phyloP scores from a whole-genome alignment of 35 echinoderm and acorn worm genomes.

The Chiridota heheva region DNA sequence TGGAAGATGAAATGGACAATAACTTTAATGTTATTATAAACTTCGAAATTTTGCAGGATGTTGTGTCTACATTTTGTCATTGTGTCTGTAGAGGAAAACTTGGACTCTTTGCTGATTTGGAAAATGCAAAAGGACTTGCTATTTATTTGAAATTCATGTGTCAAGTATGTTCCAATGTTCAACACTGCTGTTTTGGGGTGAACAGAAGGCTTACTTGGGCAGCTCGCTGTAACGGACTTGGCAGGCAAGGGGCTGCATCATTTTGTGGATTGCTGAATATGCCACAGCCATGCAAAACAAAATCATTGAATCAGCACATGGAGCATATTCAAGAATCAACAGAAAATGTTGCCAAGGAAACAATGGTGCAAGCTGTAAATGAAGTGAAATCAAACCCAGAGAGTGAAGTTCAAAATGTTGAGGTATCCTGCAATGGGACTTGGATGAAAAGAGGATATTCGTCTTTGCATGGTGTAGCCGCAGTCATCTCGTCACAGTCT shows the following conservation, averaged over 20 bases:
- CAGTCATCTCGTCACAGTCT: slow-evolving; percentile 4
- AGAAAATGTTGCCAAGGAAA: slow-evolving; percentile 6
- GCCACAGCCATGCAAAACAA: background rate
- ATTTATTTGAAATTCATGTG: too few species aligned
- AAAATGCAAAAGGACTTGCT: too few species aligned
- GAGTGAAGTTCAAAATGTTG: slow-evolving; percentile 4
- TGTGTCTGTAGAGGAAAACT: too few species aligned
- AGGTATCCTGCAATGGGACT: slow-evolving; percentile 24
- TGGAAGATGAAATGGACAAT: too few species aligned
- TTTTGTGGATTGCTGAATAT: slow-evolving; percentile 11
- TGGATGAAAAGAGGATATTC: slow-evolving; percentile 26
- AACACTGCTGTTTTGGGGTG: background rate
- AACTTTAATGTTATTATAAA: too few species aligned
- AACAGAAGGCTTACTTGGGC: background rate
- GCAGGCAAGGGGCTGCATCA: background rate
- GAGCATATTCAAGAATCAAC: slow-evolving; percentile 5
- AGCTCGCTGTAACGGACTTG: background rate
- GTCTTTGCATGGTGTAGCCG: slow-evolving; percentile 19
- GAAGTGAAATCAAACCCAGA: background rate
- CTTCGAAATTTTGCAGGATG: too few species aligned
- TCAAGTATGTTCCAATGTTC: too few species aligned
- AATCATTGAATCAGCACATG: slow-evolving; percentile 17
- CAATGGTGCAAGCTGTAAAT: background rate
- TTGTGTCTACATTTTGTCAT: too few species aligned
- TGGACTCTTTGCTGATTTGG: too few species aligned